Conservation (phyloP, 2,113 vertebrate genomes). For the Marcusenius ussheri region DNA sequence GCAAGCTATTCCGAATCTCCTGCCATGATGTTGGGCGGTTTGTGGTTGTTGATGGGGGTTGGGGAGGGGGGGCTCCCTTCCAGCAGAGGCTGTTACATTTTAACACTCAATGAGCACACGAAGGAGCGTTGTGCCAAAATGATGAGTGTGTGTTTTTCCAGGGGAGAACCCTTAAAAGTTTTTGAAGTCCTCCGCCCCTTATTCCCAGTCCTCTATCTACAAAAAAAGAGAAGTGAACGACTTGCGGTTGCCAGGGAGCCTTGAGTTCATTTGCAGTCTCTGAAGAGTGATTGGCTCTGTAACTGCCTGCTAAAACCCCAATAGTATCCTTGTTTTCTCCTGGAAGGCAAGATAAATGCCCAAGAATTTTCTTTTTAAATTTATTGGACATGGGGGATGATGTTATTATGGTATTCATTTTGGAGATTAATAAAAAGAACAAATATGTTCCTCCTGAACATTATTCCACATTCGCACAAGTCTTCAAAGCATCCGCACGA, state of each 20-base stretch:
- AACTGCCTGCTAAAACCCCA: neutral
- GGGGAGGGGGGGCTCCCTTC: neutral
- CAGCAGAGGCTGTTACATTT: neutral
- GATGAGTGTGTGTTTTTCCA: neutral
- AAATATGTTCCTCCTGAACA: neutral
- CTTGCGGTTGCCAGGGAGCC: neutral
- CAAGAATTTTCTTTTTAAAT: constrained; percentile 11
- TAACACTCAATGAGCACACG: neutral
- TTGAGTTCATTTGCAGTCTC: constrained; percentile 12
- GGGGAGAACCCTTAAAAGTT: constrained; percentile 9
- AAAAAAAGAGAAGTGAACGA: neutral
- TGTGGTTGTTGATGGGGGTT: neutral
- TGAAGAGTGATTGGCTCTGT: neutral
- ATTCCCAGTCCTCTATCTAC: neutral
- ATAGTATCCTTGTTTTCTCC: neutral
- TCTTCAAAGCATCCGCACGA: neutral
- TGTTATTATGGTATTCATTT: neutral
- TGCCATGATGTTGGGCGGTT: constrained; percentile 4
- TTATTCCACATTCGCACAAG: neutral
- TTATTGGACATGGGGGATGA: constrained; percentile 2
- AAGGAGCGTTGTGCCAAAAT: too few relatives aligned
- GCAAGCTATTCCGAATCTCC: neutral
- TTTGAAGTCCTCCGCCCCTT: neutral
- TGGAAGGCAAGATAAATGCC: constrained; percentile 14
- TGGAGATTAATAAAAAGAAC: constrained; percentile 3